phyloP scores from a whole-genome alignment of 2,113 vertebrate species.

The Nothocercus julius region DNA sequence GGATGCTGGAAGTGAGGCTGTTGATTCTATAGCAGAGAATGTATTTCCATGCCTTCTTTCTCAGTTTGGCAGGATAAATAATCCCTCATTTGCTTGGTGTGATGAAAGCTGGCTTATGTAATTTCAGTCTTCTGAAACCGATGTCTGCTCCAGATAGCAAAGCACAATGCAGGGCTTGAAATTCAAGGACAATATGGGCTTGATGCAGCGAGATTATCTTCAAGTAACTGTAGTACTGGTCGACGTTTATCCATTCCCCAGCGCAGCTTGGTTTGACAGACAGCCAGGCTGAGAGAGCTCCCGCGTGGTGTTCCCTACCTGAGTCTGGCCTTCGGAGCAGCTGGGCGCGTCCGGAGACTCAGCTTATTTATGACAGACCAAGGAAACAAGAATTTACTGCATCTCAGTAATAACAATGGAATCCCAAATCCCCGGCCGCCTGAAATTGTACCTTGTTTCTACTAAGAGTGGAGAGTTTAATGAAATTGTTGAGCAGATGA shows the following conservation, averaged over 20 bases:
- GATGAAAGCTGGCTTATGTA: constrained; percentile 23
- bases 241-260: not conserved
- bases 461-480: not conserved
- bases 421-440: not conserved
- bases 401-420: not conserved
- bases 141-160: not conserved
- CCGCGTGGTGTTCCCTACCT: not conserved
- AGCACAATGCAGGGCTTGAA: not conserved
- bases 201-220: not conserved
- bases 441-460: constrained; percentile 20
- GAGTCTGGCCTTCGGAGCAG: not conserved
- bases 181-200: rapidly evolving
- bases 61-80: constrained; percentile 28
- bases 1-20: not conserved
- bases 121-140: not conserved
- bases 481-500: constrained; percentile 29
- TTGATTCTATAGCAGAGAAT: not conserved
- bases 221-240: no score
- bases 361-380: not conserved
- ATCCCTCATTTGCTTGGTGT: not conserved
- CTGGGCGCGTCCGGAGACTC: not conserved
- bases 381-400: not conserved
- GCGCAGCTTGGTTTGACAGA: not conserved
- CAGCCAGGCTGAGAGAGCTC: not conserved
- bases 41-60: not conserved